These are phyloP conservation scores for Zeugodacus cucurbitae DNA, from an alignment of 1,140 invertebrate species.

Conservation along the genomic window DNA sequence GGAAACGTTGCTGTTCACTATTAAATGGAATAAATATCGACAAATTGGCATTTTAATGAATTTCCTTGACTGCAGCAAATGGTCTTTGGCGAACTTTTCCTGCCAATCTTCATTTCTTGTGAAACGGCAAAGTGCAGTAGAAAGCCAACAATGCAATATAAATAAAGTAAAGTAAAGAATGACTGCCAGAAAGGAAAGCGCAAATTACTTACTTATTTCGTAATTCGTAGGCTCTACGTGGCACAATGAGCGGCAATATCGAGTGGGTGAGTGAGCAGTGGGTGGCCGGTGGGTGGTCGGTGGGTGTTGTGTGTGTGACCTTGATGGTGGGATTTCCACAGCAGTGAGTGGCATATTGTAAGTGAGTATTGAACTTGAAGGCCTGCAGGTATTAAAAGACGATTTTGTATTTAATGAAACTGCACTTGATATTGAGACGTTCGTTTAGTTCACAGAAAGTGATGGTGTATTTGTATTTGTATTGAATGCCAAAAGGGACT, in stretches of 20 bases:
- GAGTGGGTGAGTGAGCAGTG: not conserved
- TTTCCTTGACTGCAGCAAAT: slow-evolving; percentile 24
- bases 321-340: not conserved
- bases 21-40: slow-evolving; percentile 36
- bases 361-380: not conserved
- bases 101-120: slow-evolving; percentile 29
- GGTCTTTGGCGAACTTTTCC: slow-evolving; percentile 3
- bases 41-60: slow-evolving; percentile 39
- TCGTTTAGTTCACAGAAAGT: not conserved
- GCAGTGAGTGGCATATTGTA: not conserved
- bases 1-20: slow-evolving; percentile 17
- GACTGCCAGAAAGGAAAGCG: not conserved
- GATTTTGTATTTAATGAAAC: not conserved
- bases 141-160: not conserved
- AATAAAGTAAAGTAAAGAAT: not conserved
- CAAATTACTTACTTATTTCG: not conserved
- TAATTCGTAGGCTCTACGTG: not conserved
- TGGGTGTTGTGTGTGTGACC: not conserved
- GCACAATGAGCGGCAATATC: not conserved
- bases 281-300: not conserved
- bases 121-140: slow-evolving; percentile 4
- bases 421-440: slow-evolving; percentile 3
- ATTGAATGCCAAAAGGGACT: not conserved
- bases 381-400: slow-evolving; percentile 23
- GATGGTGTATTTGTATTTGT: not conserved